phyloP scores from a whole-genome alignment of 2,113 vertebrate genomes.

The Madoqua kirkii region DNA sequence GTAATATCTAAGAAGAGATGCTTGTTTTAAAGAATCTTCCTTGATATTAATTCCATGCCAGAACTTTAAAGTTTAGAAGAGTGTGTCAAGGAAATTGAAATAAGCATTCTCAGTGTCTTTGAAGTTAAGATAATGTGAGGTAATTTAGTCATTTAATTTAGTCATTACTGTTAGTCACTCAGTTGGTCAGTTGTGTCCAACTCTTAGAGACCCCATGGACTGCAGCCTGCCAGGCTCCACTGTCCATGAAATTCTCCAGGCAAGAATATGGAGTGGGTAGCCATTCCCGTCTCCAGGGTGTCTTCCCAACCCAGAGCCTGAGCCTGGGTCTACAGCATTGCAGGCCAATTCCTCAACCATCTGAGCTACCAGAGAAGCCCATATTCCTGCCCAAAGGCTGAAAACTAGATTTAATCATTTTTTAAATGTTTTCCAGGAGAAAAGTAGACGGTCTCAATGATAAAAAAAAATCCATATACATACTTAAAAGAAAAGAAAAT shows the following conservation, averaged over 20 bases:
- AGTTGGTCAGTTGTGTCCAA: neutral
- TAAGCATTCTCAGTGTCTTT: neutral
- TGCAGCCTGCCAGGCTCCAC: neutral
- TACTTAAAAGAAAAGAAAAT: neutral
- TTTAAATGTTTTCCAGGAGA: neutral
- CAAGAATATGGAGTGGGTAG: neutral
- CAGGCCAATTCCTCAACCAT: neutral
- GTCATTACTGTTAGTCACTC: neutral
- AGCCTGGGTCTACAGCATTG: neutral
- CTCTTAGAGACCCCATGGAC: neutral
- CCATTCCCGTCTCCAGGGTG: neutral
- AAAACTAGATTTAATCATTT: neutral
- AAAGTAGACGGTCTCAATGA: neutral
- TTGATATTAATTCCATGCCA: neutral
- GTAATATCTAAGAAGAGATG: neutral
- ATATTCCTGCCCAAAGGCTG: neutral
- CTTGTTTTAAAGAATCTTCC: neutral
- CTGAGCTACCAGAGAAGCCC: neutral
- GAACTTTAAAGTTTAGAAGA: neutral
- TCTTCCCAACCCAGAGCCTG: neutral
- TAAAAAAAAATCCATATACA: neutral
- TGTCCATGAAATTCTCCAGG: neutral
- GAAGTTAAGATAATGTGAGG: neutral
- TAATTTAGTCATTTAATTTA: neutral
- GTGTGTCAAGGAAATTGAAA: neutral